Base-by-base conservation (phyloP, 2,113 vertebrate species). In the Syngnathus floridae region DNA sequence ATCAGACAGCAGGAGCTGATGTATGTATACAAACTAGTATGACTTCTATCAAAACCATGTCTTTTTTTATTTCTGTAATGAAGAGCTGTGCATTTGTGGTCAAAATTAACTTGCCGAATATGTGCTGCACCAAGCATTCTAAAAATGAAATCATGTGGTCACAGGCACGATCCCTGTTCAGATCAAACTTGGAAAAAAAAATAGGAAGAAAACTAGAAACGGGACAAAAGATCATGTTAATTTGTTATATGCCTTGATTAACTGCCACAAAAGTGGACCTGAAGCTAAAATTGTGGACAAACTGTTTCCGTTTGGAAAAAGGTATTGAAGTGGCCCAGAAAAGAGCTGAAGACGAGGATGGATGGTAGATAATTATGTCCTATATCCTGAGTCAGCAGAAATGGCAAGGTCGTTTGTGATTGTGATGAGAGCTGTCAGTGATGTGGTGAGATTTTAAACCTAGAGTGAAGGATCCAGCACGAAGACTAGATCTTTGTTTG, bases 1-100 rank as follows among this genome's bases (percentile, higher is more conserved):
- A 99, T 86, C 97, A 99, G 73, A 95, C 96, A 0, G 96, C 97
- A 2, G 95, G 96, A n/a, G 95, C 95, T 59, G 94, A 98, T 88
- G 97, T 99, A 88, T 0, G 64, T 85, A 48, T 41, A 65, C 26
- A 56, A 37, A 38, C 26, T 36, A 5, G 11, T 31, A 6, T 14
- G n/a, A 22, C 22, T 52, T 13, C 11, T 13, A 54, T 54, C 4
- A 2, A 52, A 22, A 21, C 21, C 51, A 52, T 52, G 51, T 26
- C 51, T 22, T 12, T 52, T 22, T 12, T 52, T 22, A 12, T 48
- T 48, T 19, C 14, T 45, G 16, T 48, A 16, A 51, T 21, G 2
- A 21, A n/a, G 7, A 8, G n/a, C 7, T 51, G 19, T 51, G 21
- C 7, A 21, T 21, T 21, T 17, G 48, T 2, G 9, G 7, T n/a